A percentile compares a stretch with the other conserved stretches of the same genome.
Conservation (phyloP, 2,797 vertebrate species). For the Brachyalestes nurse region DNA sequence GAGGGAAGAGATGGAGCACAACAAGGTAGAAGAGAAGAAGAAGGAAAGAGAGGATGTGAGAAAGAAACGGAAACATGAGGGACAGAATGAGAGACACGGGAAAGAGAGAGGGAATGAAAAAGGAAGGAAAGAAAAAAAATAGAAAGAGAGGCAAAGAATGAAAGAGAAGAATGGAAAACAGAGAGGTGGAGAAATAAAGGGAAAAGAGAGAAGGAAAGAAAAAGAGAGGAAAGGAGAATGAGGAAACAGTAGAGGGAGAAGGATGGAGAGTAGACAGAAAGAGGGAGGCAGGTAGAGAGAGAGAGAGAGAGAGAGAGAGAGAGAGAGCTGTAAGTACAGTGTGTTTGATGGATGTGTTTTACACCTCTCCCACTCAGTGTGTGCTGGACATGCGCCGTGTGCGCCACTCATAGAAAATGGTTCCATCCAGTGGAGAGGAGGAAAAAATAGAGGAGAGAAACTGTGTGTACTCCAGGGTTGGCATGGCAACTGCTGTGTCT, state of each 20-base stretch:
- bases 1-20: background rate
- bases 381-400: constrained; percentile 22
- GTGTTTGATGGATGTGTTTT: constrained; percentile 55
- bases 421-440: constrained; percentile 36
- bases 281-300: constrained; percentile 24
- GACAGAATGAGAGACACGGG: no score
- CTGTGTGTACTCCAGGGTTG: constrained; percentile 66
- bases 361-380: constrained; percentile 16
- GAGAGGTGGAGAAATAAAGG: background rate
- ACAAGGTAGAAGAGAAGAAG: no score
- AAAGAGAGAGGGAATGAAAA: no score
- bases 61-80: no score
- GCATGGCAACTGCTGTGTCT: constrained; percentile 74
- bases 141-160: constrained; percentile 12
- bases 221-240: background rate
- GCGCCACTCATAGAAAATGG: constrained; percentile 32
- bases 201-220: background rate
- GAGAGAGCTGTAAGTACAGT: constrained; percentile 39
- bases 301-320: constrained; percentile 43
- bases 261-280: constrained; percentile 3
- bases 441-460: constrained; percentile 33
- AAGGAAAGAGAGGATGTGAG: no score
- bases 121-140: background rate
- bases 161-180: constrained; percentile 35
- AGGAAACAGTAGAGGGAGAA: background rate